phyloP scores from a whole-genome alignment of 2,113 vertebrate species.

The Burhinus bistriatus region DNA sequence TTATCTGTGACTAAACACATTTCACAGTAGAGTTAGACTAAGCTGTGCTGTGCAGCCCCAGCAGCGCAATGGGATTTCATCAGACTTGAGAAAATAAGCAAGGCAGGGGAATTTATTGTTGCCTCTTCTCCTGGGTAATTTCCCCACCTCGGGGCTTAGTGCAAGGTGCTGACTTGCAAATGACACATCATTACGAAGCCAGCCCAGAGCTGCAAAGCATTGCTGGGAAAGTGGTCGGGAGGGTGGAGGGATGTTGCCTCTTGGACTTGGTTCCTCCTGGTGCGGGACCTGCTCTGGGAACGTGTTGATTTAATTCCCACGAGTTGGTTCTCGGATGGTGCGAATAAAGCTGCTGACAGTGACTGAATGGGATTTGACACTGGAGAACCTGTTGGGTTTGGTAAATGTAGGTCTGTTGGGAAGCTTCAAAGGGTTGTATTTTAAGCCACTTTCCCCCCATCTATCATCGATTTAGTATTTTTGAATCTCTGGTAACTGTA shows the following conservation, averaged over 20 bases:
- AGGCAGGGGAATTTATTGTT: slow-evolving; percentile 28
- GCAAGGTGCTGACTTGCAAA: slow-evolving; percentile 65
- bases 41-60: slow-evolving; percentile 3
- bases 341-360: slow-evolving; percentile 54
- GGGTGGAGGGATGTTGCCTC: neutral
- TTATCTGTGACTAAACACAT: slow-evolving; percentile 42
- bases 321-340: slow-evolving; percentile 36
- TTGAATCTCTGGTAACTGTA: slow-evolving; percentile 10
- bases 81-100: slow-evolving; percentile 45
- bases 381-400: slow-evolving; percentile 38
- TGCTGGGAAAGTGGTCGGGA: slow-evolving; percentile 40
- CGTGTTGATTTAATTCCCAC: slow-evolving; percentile 55
- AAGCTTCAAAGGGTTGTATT: slow-evolving; percentile 41
- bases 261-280: slow-evolving; percentile 18
- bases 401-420: slow-evolving; percentile 43
- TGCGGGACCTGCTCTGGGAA: slow-evolving; percentile 24
- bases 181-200: slow-evolving; percentile 50
- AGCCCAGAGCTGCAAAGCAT: slow-evolving; percentile 46
- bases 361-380: slow-evolving; percentile 48
- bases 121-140: slow-evolving; percentile 44
- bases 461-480: slow-evolving; percentile 20
- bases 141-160: slow-evolving; percentile 56
- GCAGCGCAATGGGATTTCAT: slow-evolving; percentile 39
- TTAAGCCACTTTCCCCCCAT: slow-evolving; percentile 23
- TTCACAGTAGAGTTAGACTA: neutral